phyloP scores from a whole-genome alignment of 2,797 vertebrate species.

The Takifugu rubripes region DNA sequence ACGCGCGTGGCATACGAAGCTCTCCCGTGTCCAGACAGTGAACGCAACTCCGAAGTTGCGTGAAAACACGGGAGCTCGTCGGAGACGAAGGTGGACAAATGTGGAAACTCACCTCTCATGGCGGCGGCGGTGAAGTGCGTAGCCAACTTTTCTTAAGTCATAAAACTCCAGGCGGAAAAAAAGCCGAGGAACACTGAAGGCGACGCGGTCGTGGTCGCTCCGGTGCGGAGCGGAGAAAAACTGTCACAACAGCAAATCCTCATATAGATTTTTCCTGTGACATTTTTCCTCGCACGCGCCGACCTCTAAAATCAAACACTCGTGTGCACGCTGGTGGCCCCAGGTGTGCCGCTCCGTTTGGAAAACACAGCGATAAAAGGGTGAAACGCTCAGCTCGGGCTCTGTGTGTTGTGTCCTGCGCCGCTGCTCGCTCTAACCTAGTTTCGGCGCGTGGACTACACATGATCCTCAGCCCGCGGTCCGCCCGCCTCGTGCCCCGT shows the following conservation, averaged over 20 bases:
- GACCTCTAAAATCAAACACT: conserved; percentile 5
- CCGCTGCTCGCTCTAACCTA: conserved; percentile 62
- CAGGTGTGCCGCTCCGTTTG: conserved; percentile 2
- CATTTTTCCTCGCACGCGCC: conserved; percentile 1
- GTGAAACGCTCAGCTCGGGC: conserved; percentile 6
- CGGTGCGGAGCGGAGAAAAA: conserved; percentile 53
- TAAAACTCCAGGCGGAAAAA: conserved; percentile 59
- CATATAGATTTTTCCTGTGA: conserved; percentile 45
- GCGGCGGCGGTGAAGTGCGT: conserved; percentile 37
- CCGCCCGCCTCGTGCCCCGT: conserved; percentile 75
- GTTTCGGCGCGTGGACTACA: conserved; percentile 80
- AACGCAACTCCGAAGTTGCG: conserved; percentile 16
- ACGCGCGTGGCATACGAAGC: conserved; percentile 42
- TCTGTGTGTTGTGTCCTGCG: conserved; percentile 28
- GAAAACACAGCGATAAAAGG: neutral
- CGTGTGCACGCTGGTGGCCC: conserved; percentile 1
- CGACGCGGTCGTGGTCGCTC: conserved; percentile 49
- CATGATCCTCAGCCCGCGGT: conserved; percentile 72
- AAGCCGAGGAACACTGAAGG: conserved; percentile 22
- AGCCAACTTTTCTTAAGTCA: conserved; percentile 54
- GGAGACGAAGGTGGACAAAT: neutral
- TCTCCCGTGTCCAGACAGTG: neutral
- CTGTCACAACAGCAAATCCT: conserved; percentile 60
- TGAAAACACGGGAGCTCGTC: neutral
- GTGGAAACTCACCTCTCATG: conserved; percentile 80